Base-by-base conservation (phyloP, 1,140 invertebrate genomes). In the Rhizoglyphus robini region DNA sequence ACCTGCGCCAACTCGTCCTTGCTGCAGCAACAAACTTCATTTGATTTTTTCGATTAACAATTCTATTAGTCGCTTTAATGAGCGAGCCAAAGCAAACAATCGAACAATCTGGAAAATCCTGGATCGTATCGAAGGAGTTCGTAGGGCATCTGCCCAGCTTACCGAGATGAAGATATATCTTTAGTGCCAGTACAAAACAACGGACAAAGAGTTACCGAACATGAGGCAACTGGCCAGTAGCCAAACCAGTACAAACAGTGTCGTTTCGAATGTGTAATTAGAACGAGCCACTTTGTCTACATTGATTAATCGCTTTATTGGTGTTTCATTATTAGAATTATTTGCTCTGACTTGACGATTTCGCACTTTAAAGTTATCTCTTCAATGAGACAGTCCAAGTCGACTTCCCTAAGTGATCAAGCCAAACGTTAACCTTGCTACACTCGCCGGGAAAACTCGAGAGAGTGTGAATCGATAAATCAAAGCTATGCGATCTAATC, bases 381-480 rank as follows among this genome's bases (percentile, higher is more conserved):
- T 8, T 41, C 36, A 11, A 41, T 41, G 36, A 41, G 36, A 18
- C 36, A 18, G 36, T 41, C 18, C 18, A 8, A 18, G 18, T 41
- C 36, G 36, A n/a, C n/a, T n/a, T n/a, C n/a, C n/a, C n/a, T n/a
- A n/a, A n/a, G n/a, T n/a, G n/a, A n/a, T n/a, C n/a, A n/a, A n/a
- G n/a, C n/a, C n/a, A n/a, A n/a, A n/a, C n/a, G n/a, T n/a, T n/a
- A n/a, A n/a, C n/a, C n/a, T n/a, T n/a, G n/a, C n/a, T n/a, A n/a
- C n/a, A n/a, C n/a, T n/a, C n/a, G n/a, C n/a, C n/a, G n/a, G n/a
- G n/a, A n/a, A n/a, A n/a, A n/a, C n/a, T n/a, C n/a, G n/a, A n/a
- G n/a, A n/a, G n/a, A n/a, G n/a, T n/a, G n/a, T 46, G 51, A 54
- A 54, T 5, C 8, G 51, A 54, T 54, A 54, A 54, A 54, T 54